Conservation (phyloP, 2,113 vertebrate genomes). For the Psilopsiagon aurifrons region DNA sequence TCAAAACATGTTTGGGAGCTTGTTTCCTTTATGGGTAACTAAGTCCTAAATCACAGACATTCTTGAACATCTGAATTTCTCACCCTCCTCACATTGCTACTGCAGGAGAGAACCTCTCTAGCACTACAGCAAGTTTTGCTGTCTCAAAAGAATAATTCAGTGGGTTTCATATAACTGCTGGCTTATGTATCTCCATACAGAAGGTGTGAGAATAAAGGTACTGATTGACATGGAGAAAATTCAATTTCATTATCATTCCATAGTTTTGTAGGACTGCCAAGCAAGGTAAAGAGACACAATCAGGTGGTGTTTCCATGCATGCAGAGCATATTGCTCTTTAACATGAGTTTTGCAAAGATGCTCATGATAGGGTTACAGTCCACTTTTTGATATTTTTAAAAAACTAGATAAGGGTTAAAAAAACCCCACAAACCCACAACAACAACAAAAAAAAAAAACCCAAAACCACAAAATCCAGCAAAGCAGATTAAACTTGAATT, state of each 20-base stretch:
- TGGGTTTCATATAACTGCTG: background rate
- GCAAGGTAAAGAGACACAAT: background rate
- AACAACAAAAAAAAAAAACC: background rate
- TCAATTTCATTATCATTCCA: background rate
- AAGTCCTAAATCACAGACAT: background rate
- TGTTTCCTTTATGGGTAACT: background rate
- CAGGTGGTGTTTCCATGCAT: background rate
- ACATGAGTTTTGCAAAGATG: background rate
- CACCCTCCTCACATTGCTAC: background rate
- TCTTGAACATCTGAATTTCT: background rate
- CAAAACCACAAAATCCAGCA: background rate
- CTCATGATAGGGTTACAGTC: background rate
- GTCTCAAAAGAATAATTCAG: background rate
- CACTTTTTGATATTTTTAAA: background rate
- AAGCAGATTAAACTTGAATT: background rate
- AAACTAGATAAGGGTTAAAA: background rate
- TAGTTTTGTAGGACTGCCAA: background rate
- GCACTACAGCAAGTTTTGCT: background rate
- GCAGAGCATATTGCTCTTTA: background rate
- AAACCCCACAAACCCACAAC: background rate
- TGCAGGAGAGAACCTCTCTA: background rate
- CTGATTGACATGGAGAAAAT: background rate
- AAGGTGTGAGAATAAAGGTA: background rate
- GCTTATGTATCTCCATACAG: background rate
- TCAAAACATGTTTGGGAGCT: background rate